Evolutionary conservation across 1,140 invertebrate species (phyloP).

Genomic region (Ips typographus): DNA sequence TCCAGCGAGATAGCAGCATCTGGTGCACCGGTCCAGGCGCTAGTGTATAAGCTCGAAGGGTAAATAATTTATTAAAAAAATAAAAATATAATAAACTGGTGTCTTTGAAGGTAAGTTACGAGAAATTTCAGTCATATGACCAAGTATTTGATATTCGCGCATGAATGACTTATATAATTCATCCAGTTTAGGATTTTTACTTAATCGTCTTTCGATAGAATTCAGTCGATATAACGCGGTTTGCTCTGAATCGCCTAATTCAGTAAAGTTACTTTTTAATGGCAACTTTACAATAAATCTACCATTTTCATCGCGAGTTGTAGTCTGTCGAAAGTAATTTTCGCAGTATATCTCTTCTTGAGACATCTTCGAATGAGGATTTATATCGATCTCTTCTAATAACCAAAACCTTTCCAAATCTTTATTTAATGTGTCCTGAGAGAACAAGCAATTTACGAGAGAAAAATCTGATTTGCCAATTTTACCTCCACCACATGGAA

Average conservation of each 20-base stretch:
- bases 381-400: slow-evolving; percentile 6
- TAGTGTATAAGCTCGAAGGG: too few species aligned
- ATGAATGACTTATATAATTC: slow-evolving; percentile 47
- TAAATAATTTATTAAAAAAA: too few species aligned
- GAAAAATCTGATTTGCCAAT: neutral
- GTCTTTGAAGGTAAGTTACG: slow-evolving; percentile 11
- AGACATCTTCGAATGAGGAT: slow-evolving; percentile 7
- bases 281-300: slow-evolving; percentile 34
- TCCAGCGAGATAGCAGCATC: too few species aligned
- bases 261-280: slow-evolving; percentile 18
- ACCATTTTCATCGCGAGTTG: slow-evolving; percentile 14
- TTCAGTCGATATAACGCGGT: slow-evolving; percentile 36
- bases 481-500: neutral
- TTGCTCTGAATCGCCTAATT: slow-evolving; percentile 38
- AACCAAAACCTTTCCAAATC: slow-evolving; percentile 25
- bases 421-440: slow-evolving; percentile 7
- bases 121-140: slow-evolving; percentile 45
- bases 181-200: slow-evolving; percentile 37
- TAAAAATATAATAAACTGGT: slow-evolving; percentile 24
- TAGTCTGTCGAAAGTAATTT: slow-evolving; percentile 27
- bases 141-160: slow-evolving; percentile 48
- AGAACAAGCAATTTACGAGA: slow-evolving; percentile 8
- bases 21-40: too few species aligned
- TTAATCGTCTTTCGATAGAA: slow-evolving; percentile 32
- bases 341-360: slow-evolving; percentile 35